Evolutionary conservation across 2,113 vertebrate species (phyloP).

Genomic region (Melierax canorus): DNA sequence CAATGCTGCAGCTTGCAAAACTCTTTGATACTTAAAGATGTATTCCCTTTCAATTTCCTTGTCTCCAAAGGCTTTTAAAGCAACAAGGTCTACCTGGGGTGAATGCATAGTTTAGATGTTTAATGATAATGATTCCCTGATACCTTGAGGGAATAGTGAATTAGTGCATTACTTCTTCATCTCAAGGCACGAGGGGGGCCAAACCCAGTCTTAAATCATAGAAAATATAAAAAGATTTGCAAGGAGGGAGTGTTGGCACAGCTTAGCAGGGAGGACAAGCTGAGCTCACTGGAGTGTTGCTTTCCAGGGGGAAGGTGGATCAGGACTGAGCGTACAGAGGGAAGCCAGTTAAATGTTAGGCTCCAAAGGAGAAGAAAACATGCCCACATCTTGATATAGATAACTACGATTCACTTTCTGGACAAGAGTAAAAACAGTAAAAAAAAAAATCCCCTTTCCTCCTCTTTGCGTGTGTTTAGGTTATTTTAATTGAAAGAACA

Average conservation of each 20-base stretch:
- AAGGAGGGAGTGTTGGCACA: neutral
- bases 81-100: neutral
- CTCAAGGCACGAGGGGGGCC: neutral
- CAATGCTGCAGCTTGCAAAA: neutral
- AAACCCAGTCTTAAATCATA: neutral
- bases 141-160: neutral
- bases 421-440: neutral
- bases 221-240: neutral
- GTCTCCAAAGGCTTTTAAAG: neutral
- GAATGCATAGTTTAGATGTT: neutral
- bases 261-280: neutral
- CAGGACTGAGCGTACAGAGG: neutral
- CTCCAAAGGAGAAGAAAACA: neutral
- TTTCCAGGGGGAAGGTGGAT: neutral
- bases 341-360: neutral
- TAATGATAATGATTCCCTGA: neutral
- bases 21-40: neutral
- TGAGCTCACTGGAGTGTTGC: neutral
- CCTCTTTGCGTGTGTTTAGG: neutral
- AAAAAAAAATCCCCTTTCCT: neutral
- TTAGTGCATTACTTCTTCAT: neutral
- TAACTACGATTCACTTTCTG: neutral
- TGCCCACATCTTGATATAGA: accelerated
- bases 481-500: neutral
- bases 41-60: neutral